These are phyloP conservation scores for Drosophila punjabiensis DNA, from an alignment of 1,140 invertebrate genomes.

Conservation along the genomic window DNA sequence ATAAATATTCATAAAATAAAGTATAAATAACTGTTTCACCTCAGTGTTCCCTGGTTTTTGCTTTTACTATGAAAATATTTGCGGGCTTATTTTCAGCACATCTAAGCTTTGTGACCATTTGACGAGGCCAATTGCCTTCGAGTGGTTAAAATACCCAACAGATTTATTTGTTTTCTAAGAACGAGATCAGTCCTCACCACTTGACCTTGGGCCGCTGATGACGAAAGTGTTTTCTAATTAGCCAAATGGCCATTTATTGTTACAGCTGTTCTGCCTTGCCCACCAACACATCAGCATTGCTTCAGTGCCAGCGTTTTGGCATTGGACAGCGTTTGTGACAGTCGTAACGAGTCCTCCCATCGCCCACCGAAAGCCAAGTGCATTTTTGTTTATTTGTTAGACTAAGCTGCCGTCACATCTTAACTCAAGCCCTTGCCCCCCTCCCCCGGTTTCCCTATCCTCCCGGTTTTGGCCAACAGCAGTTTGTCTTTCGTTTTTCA, in stretches of 20 bases:
- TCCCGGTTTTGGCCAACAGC: slow-evolving; percentile 19
- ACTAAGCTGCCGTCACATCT: slow-evolving; percentile 53
- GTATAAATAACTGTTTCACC: background rate
- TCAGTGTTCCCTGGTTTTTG: background rate
- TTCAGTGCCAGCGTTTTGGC: slow-evolving; percentile 52
- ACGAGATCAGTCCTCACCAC: slow-evolving; percentile 10
- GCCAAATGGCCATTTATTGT: slow-evolving; percentile 69
- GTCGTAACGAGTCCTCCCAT: slow-evolving; percentile 41
- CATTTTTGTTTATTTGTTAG: slow-evolving; percentile 72
- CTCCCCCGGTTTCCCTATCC: background rate
- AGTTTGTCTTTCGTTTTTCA: slow-evolving; percentile 54
- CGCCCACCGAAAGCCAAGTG: slow-evolving; percentile 47
- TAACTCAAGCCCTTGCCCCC: slow-evolving; percentile 14
- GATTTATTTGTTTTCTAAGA: slow-evolving; percentile 2
- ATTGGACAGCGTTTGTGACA: slow-evolving; percentile 59
- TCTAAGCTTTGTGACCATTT: slow-evolving; percentile 24
- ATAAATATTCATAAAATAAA: too few relatives aligned
- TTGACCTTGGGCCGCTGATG: slow-evolving; percentile 40
- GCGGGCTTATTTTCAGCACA: background rate
- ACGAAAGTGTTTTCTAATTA: slow-evolving; percentile 65
- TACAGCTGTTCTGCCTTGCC: slow-evolving; percentile 19
- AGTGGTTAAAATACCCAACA: slow-evolving; percentile 1
- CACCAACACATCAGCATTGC: slow-evolving; percentile 1
- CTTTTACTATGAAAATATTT: background rate
- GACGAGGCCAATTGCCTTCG: background rate